Conservation (phyloP, 1,140 invertebrate genomes). For the Diabrotica virgifera region DNA sequence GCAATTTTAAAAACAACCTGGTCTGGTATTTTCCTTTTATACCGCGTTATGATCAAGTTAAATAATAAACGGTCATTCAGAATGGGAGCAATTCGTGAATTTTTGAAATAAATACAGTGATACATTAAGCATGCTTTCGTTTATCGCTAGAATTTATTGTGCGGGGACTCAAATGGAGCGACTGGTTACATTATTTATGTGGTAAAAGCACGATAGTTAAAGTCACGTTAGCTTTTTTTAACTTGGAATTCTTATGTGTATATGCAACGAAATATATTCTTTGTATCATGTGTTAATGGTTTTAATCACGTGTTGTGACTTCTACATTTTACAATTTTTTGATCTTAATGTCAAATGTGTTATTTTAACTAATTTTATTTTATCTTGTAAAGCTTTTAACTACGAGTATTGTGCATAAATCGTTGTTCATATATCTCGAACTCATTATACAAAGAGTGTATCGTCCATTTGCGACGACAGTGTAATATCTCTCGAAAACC, state of each 20-base stretch:
- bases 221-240: slow-evolving; percentile 34
- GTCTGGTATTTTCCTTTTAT: no score
- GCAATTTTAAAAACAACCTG: no score
- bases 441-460: no score
- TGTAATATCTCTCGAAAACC: no score
- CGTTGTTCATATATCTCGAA: no score
- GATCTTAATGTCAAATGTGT: no score
- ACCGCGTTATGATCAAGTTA: no score
- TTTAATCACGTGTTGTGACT: neutral
- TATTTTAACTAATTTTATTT: no score
- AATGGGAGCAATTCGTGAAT: slow-evolving; percentile 31
- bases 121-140: slow-evolving; percentile 35
- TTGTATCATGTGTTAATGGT: slow-evolving; percentile 18
- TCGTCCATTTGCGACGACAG: no score
- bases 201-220: slow-evolving; percentile 31
- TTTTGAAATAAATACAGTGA: slow-evolving; percentile 32
- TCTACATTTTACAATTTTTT: no score
- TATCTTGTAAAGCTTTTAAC: no score
- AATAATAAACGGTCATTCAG: slow-evolving; percentile 27
- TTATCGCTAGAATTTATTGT: slow-evolving; percentile 36
- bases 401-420: no score
- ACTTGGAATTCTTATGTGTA: slow-evolving; percentile 28
- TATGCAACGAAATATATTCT: slow-evolving; percentile 23
- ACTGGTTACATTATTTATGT: slow-evolving; percentile 31
- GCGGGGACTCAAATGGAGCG: slow-evolving; percentile 31